Conservation (phyloP, 2,888 invertebrate genomes). For the Colletes collaris region DNA sequence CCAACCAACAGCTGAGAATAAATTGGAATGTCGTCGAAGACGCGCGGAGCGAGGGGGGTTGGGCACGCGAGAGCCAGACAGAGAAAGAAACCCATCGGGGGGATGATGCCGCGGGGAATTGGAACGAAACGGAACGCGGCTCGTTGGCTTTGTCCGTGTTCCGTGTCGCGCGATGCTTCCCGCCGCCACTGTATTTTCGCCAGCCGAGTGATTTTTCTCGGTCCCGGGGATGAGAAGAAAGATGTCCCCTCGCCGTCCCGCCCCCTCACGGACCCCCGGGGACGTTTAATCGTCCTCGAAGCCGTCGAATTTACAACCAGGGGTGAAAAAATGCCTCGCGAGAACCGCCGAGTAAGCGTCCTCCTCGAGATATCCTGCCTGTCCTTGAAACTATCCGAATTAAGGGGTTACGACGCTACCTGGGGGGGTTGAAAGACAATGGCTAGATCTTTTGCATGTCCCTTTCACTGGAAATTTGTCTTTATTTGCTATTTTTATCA, state of each 20-base stretch:
- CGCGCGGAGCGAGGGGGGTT: slow-evolving; percentile 29
- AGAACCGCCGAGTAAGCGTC: slow-evolving; percentile 51
- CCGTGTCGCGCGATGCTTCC: slow-evolving; percentile 45
- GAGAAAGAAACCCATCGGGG: slow-evolving; percentile 53
- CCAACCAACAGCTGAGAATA: slow-evolving; percentile 71
- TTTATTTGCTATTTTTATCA: too few species aligned
- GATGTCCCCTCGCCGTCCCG: slow-evolving; percentile 38
- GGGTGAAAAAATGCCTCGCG: slow-evolving; percentile 39
- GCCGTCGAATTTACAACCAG: slow-evolving; percentile 58
- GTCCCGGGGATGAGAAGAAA: slow-evolving; percentile 50
- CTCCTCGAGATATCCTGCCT: slow-evolving; percentile 7
- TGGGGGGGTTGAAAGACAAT: too few species aligned
- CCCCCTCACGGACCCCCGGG: slow-evolving; percentile 14
- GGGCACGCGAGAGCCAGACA: slow-evolving; percentile 5
- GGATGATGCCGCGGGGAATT: slow-evolving; percentile 67
- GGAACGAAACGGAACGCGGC: slow-evolving; percentile 65
- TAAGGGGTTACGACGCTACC: too few species aligned
- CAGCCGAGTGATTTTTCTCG: slow-evolving; percentile 65
- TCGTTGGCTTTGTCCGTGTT: slow-evolving; percentile 64
- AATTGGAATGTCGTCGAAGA: slow-evolving; percentile 72
- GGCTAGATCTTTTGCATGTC: too few species aligned
- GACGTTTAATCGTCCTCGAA: slow-evolving; percentile 64
- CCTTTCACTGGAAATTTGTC: too few species aligned
- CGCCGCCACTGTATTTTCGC: slow-evolving; percentile 59
- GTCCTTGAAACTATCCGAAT: slow-evolving; percentile 13